Evolutionary conservation across 2,797 vertebrate species (phyloP), one percentile per base, ranked within the genome.

Genomic region (Xenopus petersii): DNA sequence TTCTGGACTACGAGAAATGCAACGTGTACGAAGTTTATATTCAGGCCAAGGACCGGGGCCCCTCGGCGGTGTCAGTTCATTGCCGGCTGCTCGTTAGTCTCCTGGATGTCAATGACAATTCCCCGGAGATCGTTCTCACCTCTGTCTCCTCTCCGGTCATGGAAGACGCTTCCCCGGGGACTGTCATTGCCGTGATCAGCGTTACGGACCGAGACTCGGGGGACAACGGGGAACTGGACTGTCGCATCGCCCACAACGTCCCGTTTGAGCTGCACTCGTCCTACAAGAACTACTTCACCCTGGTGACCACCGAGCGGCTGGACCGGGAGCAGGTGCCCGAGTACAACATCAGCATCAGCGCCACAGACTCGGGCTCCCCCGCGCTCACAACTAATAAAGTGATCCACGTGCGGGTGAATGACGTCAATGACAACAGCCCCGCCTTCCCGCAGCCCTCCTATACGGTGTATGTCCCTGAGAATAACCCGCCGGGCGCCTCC

Each of bases 381-480:
- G 80, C 94, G 0, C 91, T 96, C 26, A 91, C 91, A 70, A 94
- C 95, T 74, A 86, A 78, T 1, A 94, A 92, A 87, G 93, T 82
- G 15, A 84, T 98, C 82, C 88, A 91, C 0, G 88, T 99, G 11
- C 89, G 92, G 0, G 94, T 98, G 75, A 95, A 94, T 0, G 96
- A 96, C 7, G 93, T 97, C 66, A 98, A 98, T 0, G 96, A 98
- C 89, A 97, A 97, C 0, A 90, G 94, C 2, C 96, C 96, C 0
- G 90, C 83, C 56, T 98, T 98, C 84, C 82, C 93, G 1, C 96
- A 96, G 85, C 93, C 95, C n/a, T 95, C 94, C 60, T 96, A 97
- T 84, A 96, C 94, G 0, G 94, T 96, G 12, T 96, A 96, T 0
- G 93, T 98, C 88, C 93, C 92, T 69, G 95, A 97, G 89, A 97